Conservation (phyloP, 2,888 invertebrate species). For the Balanococcus diminutus region DNA sequence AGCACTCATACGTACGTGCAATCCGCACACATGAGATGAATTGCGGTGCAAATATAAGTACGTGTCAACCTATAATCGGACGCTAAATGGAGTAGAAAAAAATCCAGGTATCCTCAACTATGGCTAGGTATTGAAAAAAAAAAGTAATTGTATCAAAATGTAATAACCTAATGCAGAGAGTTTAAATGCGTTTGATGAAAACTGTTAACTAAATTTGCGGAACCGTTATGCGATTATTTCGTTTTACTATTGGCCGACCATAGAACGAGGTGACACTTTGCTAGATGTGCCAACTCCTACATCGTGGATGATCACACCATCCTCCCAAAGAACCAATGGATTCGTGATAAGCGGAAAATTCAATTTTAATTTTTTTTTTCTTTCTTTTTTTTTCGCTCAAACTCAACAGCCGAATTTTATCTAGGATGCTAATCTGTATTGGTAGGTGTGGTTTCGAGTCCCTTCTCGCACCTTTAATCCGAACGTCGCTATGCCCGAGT, state of each 20-base stretch:
- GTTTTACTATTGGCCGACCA: conserved; percentile 18
- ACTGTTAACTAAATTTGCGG: conserved; percentile 52
- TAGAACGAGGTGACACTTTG: neutral
- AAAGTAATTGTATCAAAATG: conserved; percentile 33
- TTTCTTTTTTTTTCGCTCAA: neutral
- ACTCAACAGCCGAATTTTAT: no score
- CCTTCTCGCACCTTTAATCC: neutral
- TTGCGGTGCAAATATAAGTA: neutral
- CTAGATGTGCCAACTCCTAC: neutral
- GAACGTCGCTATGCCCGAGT: neutral
- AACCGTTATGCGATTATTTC: conserved; percentile 54
- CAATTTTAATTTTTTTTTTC: no score
- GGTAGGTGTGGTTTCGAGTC: neutral
- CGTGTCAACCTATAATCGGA: conserved; percentile 6
- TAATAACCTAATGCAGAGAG: conserved; percentile 28
- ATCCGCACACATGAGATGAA: conserved; percentile 21
- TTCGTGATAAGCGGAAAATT: conserved; percentile 30
- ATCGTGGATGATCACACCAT: neutral
- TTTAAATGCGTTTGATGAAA: conserved; percentile 54
- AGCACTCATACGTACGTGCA: neutral
- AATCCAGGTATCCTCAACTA: neutral
- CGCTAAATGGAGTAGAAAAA: conserved; percentile 34
- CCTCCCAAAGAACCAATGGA: no score
- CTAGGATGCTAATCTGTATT: no score
- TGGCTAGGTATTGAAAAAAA: neutral